Evolutionary conservation across 2,113 vertebrate genomes (phyloP).

Genomic region (Bostrychus sinensis): DNA sequence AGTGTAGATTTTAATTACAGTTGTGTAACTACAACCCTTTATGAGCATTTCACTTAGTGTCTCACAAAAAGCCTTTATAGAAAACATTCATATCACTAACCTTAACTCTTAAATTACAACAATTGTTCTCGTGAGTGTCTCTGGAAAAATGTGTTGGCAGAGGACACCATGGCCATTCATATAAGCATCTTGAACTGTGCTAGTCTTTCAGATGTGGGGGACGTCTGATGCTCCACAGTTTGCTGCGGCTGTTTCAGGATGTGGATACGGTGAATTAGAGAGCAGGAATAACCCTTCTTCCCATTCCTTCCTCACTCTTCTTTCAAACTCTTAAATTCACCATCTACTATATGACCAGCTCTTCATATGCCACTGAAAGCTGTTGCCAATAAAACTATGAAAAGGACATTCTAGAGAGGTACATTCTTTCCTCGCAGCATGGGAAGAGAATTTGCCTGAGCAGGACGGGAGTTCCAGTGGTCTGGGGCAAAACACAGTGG

Average conservation of each 20-base stretch:
- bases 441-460: slow-evolving; percentile 47
- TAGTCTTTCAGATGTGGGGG: slow-evolving; percentile 4
- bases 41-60: not conserved
- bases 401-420: slow-evolving; percentile 70
- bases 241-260: slow-evolving; percentile 16
- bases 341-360: slow-evolving; percentile 49
- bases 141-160: not conserved
- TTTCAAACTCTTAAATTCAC: slow-evolving; percentile 25
- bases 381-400: slow-evolving; percentile 78
- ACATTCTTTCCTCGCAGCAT: slow-evolving; percentile 69
- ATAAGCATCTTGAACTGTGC: slow-evolving; percentile 1
- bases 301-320: slow-evolving; percentile 9
- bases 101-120: not conserved
- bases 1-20: slow-evolving; percentile 1
- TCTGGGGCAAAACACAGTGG: slow-evolving; percentile 30
- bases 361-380: slow-evolving; percentile 70
- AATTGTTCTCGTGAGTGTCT: slow-evolving; percentile 4
- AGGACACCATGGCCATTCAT: not conserved
- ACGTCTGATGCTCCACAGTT: slow-evolving; percentile 1
- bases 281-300: slow-evolving; percentile 24
- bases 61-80: not conserved
- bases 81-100: slow-evolving; percentile 7
- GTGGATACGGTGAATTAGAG: slow-evolving; percentile 31
- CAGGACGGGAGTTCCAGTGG: slow-evolving; percentile 40
- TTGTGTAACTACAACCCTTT: not conserved